These are phyloP conservation scores for Ochotona princeps DNA, from an alignment of 2,113 vertebrate species.

Conservation along the genomic window DNA sequence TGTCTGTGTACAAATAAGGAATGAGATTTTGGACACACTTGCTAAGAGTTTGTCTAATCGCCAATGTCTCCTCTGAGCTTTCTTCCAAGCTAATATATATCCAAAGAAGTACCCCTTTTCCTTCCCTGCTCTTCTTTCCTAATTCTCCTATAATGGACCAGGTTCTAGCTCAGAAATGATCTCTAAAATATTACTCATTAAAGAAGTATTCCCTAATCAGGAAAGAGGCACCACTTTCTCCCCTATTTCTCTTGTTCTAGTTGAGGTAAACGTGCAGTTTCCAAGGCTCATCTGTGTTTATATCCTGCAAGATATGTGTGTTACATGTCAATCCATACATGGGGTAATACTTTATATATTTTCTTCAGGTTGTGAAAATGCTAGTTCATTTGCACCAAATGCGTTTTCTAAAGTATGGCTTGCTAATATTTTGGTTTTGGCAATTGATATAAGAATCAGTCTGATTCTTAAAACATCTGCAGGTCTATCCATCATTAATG, in stretches of 20 bases:
- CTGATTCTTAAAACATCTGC: background rate
- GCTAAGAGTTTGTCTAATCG: background rate
- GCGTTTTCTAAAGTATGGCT: background rate
- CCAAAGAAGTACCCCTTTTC: background rate
- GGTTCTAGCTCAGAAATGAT: background rate
- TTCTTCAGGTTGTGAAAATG: background rate
- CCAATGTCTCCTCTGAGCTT: background rate
- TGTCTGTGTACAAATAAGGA: background rate
- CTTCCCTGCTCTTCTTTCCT: background rate
- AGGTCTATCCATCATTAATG: background rate
- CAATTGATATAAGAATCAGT: background rate
- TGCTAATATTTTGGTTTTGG: background rate
- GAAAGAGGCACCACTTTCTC: background rate
- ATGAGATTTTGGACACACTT: background rate
- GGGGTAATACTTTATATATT: background rate
- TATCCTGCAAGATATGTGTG: background rate
- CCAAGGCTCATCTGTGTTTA: background rate
- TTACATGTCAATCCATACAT: background rate
- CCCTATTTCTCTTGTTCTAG: background rate
- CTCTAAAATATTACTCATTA: background rate
- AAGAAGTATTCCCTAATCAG: background rate
- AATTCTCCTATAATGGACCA: background rate
- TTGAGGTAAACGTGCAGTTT: background rate
- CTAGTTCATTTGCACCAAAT: background rate
- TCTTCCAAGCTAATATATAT: background rate